phyloP scores from a whole-genome alignment of 2,797 vertebrate species.

The Eurystomus glaucurus region DNA sequence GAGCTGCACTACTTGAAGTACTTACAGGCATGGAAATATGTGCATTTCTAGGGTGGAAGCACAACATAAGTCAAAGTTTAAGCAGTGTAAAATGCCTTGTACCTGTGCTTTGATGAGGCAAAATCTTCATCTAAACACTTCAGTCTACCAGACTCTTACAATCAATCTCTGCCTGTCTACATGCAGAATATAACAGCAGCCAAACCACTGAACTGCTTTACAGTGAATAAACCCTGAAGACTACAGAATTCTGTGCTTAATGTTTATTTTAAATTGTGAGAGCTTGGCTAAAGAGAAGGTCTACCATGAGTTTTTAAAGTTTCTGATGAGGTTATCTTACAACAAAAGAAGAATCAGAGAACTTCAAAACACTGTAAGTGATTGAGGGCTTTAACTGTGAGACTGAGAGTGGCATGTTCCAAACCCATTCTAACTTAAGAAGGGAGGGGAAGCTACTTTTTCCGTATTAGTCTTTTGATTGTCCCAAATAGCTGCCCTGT shows the following conservation, averaged over 20 bases:
- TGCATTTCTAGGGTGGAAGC: neutral
- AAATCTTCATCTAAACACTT: neutral
- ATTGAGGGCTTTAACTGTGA: neutral
- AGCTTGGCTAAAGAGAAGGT: neutral
- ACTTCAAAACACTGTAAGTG: neutral
- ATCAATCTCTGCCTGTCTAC: neutral
- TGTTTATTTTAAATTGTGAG: neutral
- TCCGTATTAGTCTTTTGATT: neutral
- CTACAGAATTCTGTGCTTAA: neutral
- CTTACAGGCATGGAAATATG: rapidly evolving
- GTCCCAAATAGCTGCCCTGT: neutral
- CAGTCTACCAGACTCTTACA: rapidly evolving
- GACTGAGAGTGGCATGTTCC: neutral
- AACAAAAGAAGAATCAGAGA: neutral
- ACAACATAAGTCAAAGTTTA: neutral
- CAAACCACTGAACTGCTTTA: neutral
- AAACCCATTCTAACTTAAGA: neutral
- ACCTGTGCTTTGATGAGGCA: rapidly evolving
- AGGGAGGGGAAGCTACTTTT: neutral
- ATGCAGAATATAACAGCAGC: neutral
- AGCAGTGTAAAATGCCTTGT: neutral
- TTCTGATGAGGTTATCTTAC: neutral
- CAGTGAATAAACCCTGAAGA: neutral
- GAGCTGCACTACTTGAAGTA: neutral
- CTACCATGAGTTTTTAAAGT: too few relatives aligned